Conservation (phyloP, 2,797 vertebrate genomes). For the Poeciliopsis infans region DNA sequence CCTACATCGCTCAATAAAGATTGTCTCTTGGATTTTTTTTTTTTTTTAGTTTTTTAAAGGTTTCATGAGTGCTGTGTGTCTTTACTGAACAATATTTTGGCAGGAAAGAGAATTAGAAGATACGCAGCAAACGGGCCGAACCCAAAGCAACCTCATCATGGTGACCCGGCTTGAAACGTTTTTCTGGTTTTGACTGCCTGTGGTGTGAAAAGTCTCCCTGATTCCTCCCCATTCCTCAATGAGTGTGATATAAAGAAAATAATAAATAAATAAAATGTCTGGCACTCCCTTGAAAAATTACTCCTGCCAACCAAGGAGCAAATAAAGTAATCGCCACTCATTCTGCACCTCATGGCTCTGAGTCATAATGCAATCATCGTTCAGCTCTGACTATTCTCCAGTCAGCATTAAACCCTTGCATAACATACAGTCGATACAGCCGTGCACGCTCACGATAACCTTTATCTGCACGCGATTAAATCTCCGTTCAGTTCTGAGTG, state of each 20-base stretch:
- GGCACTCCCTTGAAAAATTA: slow-evolving; percentile 31
- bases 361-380: slow-evolving; percentile 57
- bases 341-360: slow-evolving; percentile 35
- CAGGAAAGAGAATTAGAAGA: neutral
- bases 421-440: slow-evolving; percentile 54
- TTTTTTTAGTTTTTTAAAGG: neutral
- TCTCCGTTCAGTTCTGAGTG: slow-evolving; percentile 42
- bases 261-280: neutral
- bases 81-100: neutral
- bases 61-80: neutral
- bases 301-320: slow-evolving; percentile 40
- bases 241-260: slow-evolving; percentile 24
- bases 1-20: neutral
- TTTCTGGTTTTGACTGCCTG: neutral
- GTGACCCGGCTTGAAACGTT: neutral
- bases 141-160: neutral
- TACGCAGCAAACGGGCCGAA: neutral
- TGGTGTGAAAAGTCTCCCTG: neutral
- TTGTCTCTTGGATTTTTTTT: neutral
- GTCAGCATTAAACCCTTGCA: slow-evolving; percentile 50
- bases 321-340: slow-evolving; percentile 37
- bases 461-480: slow-evolving; percentile 70
- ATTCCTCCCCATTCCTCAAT: neutral
- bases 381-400: slow-evolving; percentile 32
- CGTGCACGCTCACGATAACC: slow-evolving; percentile 33